Conservation (phyloP, 2,113 vertebrate genomes). For the Mobula hypostoma region DNA sequence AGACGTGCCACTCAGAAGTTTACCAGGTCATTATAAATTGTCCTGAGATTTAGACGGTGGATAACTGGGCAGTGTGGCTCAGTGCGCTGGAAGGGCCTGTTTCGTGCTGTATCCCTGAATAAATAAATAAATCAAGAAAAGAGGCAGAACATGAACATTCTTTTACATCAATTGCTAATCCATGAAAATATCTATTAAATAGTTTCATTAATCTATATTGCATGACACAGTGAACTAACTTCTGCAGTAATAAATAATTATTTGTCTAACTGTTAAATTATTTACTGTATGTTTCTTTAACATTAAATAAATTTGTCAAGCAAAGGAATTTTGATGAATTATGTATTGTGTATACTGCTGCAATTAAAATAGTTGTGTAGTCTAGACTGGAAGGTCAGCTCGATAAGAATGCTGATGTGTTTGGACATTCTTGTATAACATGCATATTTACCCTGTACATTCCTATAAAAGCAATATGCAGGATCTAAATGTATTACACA, state of each 20-base stretch:
- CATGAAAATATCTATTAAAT: background rate
- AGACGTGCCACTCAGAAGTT: no score
- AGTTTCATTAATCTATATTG: background rate
- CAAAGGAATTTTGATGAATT: background rate
- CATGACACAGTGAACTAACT: no score
- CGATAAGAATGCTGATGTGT: background rate
- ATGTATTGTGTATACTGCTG: conserved; percentile 10
- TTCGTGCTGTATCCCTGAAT: no score
- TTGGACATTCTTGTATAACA: background rate
- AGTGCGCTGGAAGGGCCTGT: no score
- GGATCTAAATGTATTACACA: background rate
- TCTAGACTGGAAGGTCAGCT: background rate
- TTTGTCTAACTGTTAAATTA: background rate
- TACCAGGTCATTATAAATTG: no score
- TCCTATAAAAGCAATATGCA: background rate
- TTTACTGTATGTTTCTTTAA: background rate
- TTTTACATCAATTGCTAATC: background rate
- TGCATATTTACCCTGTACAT: background rate
- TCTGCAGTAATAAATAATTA: background rate
- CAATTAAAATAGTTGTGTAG: background rate
- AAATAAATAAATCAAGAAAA: background rate
- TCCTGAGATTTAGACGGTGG: no score
- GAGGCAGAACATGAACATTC: background rate
- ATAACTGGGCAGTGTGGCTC: no score
- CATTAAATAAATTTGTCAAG: background rate